Evolutionary conservation across 2,113 vertebrate genomes (phyloP).

Genomic region (Merops nubicus): DNA sequence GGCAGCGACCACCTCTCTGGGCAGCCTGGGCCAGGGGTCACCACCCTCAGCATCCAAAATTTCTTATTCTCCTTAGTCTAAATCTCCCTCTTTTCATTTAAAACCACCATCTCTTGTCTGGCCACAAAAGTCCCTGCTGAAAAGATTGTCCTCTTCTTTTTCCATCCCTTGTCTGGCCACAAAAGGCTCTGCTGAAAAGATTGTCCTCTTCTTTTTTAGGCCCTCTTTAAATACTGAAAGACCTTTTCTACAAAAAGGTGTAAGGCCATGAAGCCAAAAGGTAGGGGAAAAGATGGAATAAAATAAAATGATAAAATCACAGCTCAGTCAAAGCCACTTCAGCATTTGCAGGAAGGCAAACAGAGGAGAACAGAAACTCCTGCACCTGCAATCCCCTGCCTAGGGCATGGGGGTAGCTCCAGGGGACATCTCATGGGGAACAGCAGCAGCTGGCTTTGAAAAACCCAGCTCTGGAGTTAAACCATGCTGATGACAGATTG

Average conservation of each 20-base stretch:
- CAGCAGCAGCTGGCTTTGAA: background rate
- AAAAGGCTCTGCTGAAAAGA: background rate
- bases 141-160: background rate
- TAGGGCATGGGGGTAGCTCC: background rate
- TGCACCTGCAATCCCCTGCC: background rate
- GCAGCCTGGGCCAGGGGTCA: no score
- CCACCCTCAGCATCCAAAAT: no score
- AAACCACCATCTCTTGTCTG: no score
- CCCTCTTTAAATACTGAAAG: background rate
- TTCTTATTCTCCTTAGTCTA: no score
- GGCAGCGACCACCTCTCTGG: no score
- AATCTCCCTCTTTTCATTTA: no score
- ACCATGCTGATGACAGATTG: background rate
- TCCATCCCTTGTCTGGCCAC: no score
- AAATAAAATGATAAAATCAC: background rate
- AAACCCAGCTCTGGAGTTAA: background rate
- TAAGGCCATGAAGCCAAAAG: background rate
- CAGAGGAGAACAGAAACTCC: background rate
- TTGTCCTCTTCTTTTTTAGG: background rate
- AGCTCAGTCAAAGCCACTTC: background rate
- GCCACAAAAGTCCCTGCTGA: background rate
- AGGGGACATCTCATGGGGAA: background rate
- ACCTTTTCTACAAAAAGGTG: background rate
- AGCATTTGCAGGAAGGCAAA: accelerated
- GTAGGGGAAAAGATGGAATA: accelerated